Evolutionary conservation across 2,797 vertebrate species (phyloP).

Genomic region (Otolemur crassicaudatus): DNA sequence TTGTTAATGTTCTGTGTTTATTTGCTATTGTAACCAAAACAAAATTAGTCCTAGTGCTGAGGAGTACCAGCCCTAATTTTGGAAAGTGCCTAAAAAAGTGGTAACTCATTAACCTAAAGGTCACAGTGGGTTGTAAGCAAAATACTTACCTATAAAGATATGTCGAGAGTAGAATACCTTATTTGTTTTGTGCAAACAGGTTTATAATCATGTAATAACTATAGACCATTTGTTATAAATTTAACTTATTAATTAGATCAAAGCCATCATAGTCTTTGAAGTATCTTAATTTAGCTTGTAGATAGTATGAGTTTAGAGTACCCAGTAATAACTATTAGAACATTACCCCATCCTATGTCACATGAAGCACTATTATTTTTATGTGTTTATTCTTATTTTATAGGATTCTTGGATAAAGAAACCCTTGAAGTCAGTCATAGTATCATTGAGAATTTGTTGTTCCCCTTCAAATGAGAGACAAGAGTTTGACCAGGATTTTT

Average conservation of each 20-base stretch:
- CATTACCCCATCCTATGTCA: not conserved
- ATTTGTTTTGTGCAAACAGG: not conserved
- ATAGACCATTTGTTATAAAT: not conserved
- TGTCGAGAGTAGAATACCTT: not conserved
- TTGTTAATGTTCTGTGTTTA: not conserved
- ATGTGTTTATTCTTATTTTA: constrained; percentile 21
- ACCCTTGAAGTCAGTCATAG: not conserved
- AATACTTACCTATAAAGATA: not conserved
- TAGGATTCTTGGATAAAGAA: not conserved
- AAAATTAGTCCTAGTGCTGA: not conserved
- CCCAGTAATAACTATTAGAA: not conserved
- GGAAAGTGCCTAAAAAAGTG: not conserved
- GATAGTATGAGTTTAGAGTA: not conserved
- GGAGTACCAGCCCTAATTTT: not conserved
- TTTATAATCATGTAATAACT: not conserved
- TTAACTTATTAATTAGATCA: not conserved
- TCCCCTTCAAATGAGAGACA: not conserved
- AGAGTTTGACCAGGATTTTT: not conserved
- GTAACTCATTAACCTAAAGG: not conserved
- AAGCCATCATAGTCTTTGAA: not conserved
- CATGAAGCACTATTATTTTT: not conserved
- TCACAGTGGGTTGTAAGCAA: not conserved
- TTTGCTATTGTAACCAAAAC: not conserved
- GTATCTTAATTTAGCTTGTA: constrained; percentile 16
- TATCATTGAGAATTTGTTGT: not conserved